Evolutionary conservation across 2,888 invertebrate species (phyloP), one percentile per base, ranked within the genome.

Genomic region (Caenorhabditis becei): DNA sequence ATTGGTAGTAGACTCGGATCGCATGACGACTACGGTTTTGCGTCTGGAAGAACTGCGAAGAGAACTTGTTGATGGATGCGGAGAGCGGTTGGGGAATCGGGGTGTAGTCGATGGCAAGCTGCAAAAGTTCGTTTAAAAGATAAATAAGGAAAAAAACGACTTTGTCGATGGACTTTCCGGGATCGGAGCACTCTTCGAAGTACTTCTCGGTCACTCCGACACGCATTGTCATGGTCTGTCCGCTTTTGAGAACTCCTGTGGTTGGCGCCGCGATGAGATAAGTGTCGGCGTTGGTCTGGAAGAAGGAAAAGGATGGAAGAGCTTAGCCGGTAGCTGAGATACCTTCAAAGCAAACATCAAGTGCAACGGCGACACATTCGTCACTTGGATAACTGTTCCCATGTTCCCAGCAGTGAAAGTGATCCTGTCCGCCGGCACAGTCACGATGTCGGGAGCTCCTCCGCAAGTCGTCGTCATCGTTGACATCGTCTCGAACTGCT

Each of bases 261-360:
- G 80, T 80, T 37, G 80, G 80, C 1, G 80, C 75, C 23, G 80
- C 80, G 24, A 80, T 63, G 47, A 80, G 47, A 67, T 77, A 61
- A 5, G 75, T 77, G 49, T 80, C 77, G 10, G 80, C 80, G 47
- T 80, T 80, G 8, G 80, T 80, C 71, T 77, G 58, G 16, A 67
- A 56, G 8, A 18, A 18, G 18, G 28, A 62, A 5, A 7, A 44
- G 3, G 8, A 61, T 23, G 16, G 14, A 10, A 41, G 47, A 28
- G 18, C 4, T 32, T 7, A 32, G 5, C 4, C 32, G 32, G 4
- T n/a, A n/a, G n/a, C 32, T 10, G 0, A 18, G 1, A 8, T 28
- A 67, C 77, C 54, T 77, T 77, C 11, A 77, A 44, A 18, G 77
- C 70, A 28, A 63, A 77, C 77, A 77, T 77, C 7, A 70, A 23